Percentiles rank a stretch among this genome's conserved stretches.
These are phyloP conservation scores for Oryzias woworae DNA, from an alignment of 2,113 vertebrate genomes.

Conservation along the genomic window DNA sequence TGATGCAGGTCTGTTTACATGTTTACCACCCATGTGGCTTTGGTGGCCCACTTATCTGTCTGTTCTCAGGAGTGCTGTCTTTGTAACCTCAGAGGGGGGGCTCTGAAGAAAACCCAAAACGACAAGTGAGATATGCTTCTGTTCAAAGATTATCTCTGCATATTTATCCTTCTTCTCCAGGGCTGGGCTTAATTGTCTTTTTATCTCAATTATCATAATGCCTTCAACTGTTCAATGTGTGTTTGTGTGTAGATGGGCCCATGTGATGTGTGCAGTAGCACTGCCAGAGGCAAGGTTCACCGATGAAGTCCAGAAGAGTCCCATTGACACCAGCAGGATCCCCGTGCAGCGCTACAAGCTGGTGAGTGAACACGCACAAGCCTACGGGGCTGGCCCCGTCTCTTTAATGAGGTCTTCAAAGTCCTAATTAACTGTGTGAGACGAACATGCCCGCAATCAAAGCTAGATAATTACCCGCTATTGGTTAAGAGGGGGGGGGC, in stretches of 20 bases:
- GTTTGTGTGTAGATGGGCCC: slow-evolving; percentile 85
- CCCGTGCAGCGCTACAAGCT: slow-evolving; percentile 93
- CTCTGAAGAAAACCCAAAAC: slow-evolving; percentile 91
- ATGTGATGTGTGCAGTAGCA: slow-evolving; percentile 92
- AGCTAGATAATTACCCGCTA: slow-evolving; percentile 73
- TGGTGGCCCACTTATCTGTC: slow-evolving; percentile 2
- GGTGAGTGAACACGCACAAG: slow-evolving; percentile 78
- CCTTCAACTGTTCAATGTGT: slow-evolving; percentile 23
- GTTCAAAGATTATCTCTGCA: slow-evolving; percentile 36
- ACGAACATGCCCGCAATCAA: slow-evolving; percentile 73
- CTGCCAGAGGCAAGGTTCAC: slow-evolving; percentile 93
- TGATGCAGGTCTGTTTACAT: no score
- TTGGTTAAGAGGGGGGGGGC: slow-evolving; percentile 37
- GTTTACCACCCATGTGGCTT: not conserved
- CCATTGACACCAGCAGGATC: slow-evolving; percentile 90
- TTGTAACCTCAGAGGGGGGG: slow-evolving; percentile 95
- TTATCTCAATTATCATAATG: slow-evolving; percentile 30
- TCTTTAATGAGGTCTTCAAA: slow-evolving; percentile 77
- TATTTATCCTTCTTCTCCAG: slow-evolving; percentile 46
- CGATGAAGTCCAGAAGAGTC: slow-evolving; percentile 86
- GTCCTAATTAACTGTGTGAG: slow-evolving; percentile 76
- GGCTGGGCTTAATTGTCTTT: slow-evolving; percentile 28
- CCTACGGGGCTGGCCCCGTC: slow-evolving; percentile 60
- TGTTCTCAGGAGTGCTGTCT: slow-evolving; percentile 90
- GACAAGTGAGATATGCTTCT: slow-evolving; percentile 82